Conservation (phyloP, 92 coral and sea anemone species). For the Umimayanthus kanabou region DNA sequence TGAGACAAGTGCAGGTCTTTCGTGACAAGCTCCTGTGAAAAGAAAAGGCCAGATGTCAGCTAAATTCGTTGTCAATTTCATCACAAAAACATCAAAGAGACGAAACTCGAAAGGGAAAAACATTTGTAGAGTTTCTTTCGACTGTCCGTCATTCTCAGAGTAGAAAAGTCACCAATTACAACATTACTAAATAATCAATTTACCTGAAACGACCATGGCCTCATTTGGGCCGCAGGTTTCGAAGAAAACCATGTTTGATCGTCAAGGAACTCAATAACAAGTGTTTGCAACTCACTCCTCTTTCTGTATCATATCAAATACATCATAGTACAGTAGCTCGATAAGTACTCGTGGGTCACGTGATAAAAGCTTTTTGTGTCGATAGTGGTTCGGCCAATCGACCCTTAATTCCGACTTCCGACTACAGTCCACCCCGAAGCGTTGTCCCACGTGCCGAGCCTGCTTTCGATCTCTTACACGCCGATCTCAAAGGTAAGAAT, state of each 20-base stretch:
- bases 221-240: slow-evolving; percentile 61
- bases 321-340: slow-evolving; percentile 21
- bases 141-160: not conserved
- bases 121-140: slow-evolving; percentile 9
- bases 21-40: slow-evolving; percentile 49
- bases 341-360: slow-evolving; percentile 48
- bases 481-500: slow-evolving; percentile 78
- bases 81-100: not conserved
- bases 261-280: not conserved
- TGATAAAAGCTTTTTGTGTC: not conserved
- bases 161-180: not conserved
- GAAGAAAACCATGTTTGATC: slow-evolving; percentile 47
- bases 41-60: not conserved
- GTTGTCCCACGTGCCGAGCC: slow-evolving; percentile 91
- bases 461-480: slow-evolving; percentile 83
- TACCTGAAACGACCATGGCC: slow-evolving; percentile 61
- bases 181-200: slow-evolving; percentile 3
- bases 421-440: slow-evolving; percentile 81
- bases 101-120: not conserved
- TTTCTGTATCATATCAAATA: not conserved
- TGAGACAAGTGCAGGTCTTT: slow-evolving; percentile 47
- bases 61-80: too few species aligned
- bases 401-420: slow-evolving; percentile 33
- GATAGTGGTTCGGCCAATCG: not conserved
- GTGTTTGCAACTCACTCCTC: not conserved